These are phyloP conservation scores for Nipponia nippon DNA, from an alignment of 2,113 vertebrate genomes.

Conservation along the genomic window DNA sequence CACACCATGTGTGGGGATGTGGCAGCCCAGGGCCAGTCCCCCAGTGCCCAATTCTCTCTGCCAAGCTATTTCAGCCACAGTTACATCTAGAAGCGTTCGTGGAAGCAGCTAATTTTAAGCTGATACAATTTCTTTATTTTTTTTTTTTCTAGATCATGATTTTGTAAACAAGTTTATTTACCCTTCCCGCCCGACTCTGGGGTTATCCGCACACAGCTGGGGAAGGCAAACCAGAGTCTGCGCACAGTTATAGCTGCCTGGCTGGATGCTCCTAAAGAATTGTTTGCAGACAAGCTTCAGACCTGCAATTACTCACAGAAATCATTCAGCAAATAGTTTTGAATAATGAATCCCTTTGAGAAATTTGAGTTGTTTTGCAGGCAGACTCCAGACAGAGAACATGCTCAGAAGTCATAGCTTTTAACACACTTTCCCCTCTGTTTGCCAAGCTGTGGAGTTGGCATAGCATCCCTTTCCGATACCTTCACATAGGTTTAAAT, in stretches of 20 bases:
- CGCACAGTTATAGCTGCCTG: neutral
- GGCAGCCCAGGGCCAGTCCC: neutral
- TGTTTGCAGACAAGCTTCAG: conserved; percentile 48
- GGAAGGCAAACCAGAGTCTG: neutral
- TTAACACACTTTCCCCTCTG: neutral
- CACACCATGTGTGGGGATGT: neutral
- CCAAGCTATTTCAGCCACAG: neutral
- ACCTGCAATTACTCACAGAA: conserved; percentile 32
- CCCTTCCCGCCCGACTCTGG: neutral
- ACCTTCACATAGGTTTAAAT: neutral
- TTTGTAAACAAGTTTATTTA: conserved; percentile 21
- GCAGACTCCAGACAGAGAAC: conserved; percentile 25
- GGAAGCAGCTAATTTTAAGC: neutral
- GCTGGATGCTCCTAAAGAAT: neutral
- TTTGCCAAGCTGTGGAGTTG: conserved; percentile 4
- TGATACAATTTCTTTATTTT: neutral
- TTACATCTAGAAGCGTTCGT: neutral
- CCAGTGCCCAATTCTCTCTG: neutral
- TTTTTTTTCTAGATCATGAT: neutral
- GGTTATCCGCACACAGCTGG: neutral
- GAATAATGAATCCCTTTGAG: conserved; percentile 61
- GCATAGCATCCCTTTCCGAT: neutral
- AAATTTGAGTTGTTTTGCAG: conserved; percentile 43
- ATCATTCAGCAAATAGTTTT: conserved; percentile 53
- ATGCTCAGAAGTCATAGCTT: neutral